Conservation (phyloP, 2,888 invertebrate genomes). For the Lumbricus terrestris region DNA sequence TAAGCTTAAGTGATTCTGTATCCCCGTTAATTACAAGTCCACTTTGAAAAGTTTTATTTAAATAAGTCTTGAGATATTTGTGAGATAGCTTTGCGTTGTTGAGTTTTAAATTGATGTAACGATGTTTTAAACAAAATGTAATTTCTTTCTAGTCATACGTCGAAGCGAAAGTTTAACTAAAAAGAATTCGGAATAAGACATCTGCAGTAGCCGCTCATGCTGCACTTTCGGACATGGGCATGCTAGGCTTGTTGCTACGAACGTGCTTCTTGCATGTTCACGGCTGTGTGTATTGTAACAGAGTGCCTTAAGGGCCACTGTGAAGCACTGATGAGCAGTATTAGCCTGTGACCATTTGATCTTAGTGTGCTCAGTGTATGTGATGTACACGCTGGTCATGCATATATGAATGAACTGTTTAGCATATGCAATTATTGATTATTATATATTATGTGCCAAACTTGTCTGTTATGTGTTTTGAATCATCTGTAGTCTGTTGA, state of each 20-base stretch:
- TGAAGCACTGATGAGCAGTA: background rate
- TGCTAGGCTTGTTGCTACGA: background rate
- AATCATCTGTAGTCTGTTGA: too few species aligned
- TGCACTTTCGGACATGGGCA: background rate
- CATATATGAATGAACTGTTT: background rate
- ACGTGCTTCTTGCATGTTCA: background rate
- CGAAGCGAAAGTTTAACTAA: background rate
- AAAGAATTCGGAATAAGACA: background rate
- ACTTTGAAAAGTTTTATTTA: background rate
- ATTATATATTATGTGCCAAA: background rate
- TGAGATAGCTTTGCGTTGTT: background rate
- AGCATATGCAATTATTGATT: background rate
- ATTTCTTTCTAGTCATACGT: background rate
- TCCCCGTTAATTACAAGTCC: too few species aligned
- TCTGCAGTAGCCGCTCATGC: background rate
- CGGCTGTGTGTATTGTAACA: background rate
- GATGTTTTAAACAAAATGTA: background rate
- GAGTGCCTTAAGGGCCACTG: background rate
- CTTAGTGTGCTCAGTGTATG: background rate
- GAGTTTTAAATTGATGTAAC: background rate
- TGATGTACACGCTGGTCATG: background rate
- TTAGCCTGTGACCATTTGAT: background rate
- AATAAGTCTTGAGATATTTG: background rate
- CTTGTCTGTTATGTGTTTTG: background rate
- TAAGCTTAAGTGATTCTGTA: too few species aligned